Percentiles rank a stretch among this genome's conserved stretches.
These are phyloP conservation scores for Zaprionus kolodkinae DNA, from an alignment of 1,140 invertebrate species.

Conservation along the genomic window DNA sequence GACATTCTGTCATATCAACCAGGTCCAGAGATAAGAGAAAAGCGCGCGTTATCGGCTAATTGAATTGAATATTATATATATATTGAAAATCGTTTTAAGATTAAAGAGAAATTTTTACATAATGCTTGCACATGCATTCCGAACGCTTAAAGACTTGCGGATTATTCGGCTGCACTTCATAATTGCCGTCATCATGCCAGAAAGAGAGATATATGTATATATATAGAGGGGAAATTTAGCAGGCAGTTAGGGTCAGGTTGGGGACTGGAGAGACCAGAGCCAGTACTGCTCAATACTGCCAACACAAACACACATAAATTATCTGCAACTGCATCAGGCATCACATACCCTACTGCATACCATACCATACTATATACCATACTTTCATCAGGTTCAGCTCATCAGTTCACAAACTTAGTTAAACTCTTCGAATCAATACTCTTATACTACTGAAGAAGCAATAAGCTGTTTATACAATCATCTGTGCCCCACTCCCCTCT, in stretches of 20 bases:
- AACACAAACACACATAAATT: constrained; percentile 13
- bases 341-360: not conserved
- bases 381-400: constrained; percentile 5
- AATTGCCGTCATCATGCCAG: constrained; percentile 7
- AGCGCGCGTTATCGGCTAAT: constrained; percentile 15
- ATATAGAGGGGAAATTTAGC: not conserved
- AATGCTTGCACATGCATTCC: constrained; percentile 54
- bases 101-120: constrained; percentile 49
- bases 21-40: not conserved
- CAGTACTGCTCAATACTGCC: constrained; percentile 41
- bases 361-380: constrained; percentile 2
- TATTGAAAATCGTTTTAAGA: constrained; percentile 30
- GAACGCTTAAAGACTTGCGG: constrained; percentile 68
- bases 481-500: not conserved
- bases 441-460: constrained; percentile 54
- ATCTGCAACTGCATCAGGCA: constrained; percentile 3
- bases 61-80: constrained; percentile 19
- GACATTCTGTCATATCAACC: constrained; percentile 45
- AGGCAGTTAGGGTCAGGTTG: not conserved
- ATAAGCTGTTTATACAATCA: constrained; percentile 77
- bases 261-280: not conserved
- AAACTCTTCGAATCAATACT: constrained; percentile 33
- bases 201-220: constrained; percentile 4
- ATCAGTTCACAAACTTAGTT: constrained; percentile 15
- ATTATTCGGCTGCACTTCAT: constrained; percentile 59